These are phyloP conservation scores for Megamerina dolium DNA, from an alignment of 2,888 invertebrate genomes.

Conservation along the genomic window DNA sequence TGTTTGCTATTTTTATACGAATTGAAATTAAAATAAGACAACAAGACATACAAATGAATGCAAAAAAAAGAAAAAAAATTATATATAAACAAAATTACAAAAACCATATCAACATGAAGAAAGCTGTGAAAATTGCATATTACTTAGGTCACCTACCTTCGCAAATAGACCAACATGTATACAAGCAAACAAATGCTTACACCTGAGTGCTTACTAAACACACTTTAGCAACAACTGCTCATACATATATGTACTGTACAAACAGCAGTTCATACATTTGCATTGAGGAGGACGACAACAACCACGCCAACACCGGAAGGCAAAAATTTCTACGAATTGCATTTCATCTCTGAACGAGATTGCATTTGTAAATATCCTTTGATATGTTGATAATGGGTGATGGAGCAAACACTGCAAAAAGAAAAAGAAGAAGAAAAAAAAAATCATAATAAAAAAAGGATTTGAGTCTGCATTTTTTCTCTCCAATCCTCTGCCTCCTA, in stretches of 20 bases:
- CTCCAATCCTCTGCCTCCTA: too few species aligned
- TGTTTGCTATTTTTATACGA: background rate
- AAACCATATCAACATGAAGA: slow-evolving; percentile 4
- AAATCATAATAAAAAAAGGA: too few species aligned
- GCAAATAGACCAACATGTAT: slow-evolving; percentile 1
- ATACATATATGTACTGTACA: background rate
- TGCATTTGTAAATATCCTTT: slow-evolving; percentile 15
- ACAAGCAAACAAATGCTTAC: slow-evolving; percentile 11
- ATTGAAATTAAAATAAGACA: background rate
- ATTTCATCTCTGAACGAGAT: slow-evolving; percentile 37
- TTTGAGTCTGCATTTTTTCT: too few species aligned
- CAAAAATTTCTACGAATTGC: slow-evolving; percentile 31
- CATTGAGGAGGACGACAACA: too few species aligned
- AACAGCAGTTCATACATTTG: too few species aligned
- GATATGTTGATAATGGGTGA: background rate
- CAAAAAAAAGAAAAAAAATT: slow-evolving; percentile 8
- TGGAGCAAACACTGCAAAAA: background rate
- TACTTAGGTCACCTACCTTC: slow-evolving; percentile 33
- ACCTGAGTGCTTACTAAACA: slow-evolving; percentile 29
- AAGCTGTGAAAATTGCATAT: slow-evolving; percentile 35
- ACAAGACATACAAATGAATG: slow-evolving; percentile 4
- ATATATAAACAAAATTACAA: background rate
- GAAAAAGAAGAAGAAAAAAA: background rate
- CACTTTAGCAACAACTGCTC: background rate
- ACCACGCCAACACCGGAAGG: background rate